Percentiles rank a stretch among this genome's conserved stretches.
Evolutionary conservation across 2,888 invertebrate species (phyloP).

Genomic region (Eubasilissa splendida): DNA sequence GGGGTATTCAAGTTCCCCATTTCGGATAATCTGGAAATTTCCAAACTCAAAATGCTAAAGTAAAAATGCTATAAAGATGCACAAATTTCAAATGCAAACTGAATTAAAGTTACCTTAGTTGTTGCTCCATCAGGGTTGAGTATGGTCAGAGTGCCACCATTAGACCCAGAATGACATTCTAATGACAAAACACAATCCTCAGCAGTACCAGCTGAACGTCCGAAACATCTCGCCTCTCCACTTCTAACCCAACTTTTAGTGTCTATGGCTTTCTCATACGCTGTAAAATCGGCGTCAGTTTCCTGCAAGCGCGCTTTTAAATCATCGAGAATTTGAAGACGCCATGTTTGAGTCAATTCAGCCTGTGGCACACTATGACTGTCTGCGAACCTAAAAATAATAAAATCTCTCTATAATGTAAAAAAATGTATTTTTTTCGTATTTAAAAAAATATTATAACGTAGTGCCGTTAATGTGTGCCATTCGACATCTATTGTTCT

Average conservation of each 20-base stretch:
- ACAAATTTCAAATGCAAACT: neutral
- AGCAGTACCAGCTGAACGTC: slow-evolving; percentile 71
- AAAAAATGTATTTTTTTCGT: neutral
- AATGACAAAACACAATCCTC: slow-evolving; percentile 86
- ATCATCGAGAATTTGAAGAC: slow-evolving; percentile 80
- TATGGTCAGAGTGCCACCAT: slow-evolving; percentile 82
- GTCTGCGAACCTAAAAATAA: slow-evolving; percentile 72
- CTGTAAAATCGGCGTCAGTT: slow-evolving; percentile 70
- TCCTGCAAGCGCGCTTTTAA: slow-evolving; percentile 74
- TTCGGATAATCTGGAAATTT: neutral
- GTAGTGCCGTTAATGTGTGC: too few species aligned
- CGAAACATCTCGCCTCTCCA: slow-evolving; percentile 81
- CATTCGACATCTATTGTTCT: too few species aligned
- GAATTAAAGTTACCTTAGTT: slow-evolving; percentile 74
- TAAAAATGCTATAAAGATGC: neutral
- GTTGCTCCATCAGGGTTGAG: slow-evolving; percentile 84
- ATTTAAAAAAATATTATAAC: too few species aligned
- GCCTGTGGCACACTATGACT: slow-evolving; percentile 73
- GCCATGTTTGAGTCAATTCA: slow-evolving; percentile 83
- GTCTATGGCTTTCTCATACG: slow-evolving; percentile 86
- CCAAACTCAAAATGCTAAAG: neutral
- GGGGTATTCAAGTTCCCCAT: too few species aligned
- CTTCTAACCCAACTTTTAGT: slow-evolving; percentile 90
- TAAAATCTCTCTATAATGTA: neutral
- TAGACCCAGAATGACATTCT: slow-evolving; percentile 85